Conservation (phyloP, 2,113 vertebrate species). For the Circaetus gallicus region DNA sequence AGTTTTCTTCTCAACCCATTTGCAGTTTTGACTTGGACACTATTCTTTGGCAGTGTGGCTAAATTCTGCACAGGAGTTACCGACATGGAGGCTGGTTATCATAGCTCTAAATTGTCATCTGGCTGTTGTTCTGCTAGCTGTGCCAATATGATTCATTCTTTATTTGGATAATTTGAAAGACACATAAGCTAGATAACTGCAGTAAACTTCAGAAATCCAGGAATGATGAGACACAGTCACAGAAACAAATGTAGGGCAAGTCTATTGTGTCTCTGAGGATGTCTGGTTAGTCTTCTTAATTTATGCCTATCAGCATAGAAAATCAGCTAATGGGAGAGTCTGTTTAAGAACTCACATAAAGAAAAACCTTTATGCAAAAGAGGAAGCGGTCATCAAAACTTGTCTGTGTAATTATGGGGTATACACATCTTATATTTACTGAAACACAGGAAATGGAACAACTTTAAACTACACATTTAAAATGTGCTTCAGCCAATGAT, state of each 20-base stretch:
- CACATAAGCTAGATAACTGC: background rate
- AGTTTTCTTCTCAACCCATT: background rate
- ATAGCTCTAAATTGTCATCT: background rate
- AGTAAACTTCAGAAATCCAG: background rate
- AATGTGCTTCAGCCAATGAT: background rate
- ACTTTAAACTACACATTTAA: background rate
- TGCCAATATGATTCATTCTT: background rate
- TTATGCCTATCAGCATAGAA: background rate
- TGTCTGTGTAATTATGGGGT: background rate
- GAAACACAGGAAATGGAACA: slow-evolving; percentile 1
- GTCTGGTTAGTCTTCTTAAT: background rate
- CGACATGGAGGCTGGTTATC: background rate
- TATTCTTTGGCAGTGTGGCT: background rate
- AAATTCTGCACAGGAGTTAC: background rate
- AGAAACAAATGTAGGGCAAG: background rate
- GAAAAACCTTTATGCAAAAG: background rate
- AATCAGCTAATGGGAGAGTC: background rate
- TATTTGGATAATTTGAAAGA: background rate
- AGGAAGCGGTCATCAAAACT: background rate
- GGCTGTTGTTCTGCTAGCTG: background rate
- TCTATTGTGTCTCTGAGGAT: background rate
- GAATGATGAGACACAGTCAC: background rate
- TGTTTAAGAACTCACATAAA: background rate
- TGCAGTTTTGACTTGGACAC: background rate
- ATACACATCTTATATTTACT: background rate